Percentiles rank a stretch among this genome's conserved stretches.
These are phyloP conservation scores for Synergus japonicus DNA, from an alignment of 2,888 invertebrate species.

Conservation along the genomic window DNA sequence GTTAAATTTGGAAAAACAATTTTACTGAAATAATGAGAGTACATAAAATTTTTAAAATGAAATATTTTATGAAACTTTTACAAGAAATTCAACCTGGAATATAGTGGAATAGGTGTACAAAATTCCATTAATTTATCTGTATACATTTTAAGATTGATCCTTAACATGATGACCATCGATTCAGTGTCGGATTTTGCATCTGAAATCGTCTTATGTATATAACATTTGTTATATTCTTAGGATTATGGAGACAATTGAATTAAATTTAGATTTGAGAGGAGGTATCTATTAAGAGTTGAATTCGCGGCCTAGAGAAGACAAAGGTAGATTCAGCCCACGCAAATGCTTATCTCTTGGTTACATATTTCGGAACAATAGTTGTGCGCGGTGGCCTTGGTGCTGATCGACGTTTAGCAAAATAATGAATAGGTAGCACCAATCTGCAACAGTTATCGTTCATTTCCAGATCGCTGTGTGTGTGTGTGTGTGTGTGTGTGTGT, in stretches of 20 bases:
- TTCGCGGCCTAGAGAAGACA: slow-evolving; percentile 20
- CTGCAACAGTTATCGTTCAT: slow-evolving; percentile 58
- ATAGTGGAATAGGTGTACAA: too few relatives aligned
- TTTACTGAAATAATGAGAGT: too few relatives aligned
- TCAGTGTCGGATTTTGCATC: too few relatives aligned
- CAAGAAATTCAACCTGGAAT: too few relatives aligned
- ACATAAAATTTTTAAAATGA: too few relatives aligned
- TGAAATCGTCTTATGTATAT: too few relatives aligned
- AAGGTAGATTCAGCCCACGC: slow-evolving; percentile 30
- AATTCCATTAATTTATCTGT: too few relatives aligned
- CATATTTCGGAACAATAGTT: slow-evolving; percentile 53
- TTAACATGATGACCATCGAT: too few relatives aligned
- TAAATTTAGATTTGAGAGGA: neutral
- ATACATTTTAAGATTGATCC: too few relatives aligned
- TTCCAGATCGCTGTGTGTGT: slow-evolving; percentile 52
- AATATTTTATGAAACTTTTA: too few relatives aligned
- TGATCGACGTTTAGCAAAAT: slow-evolving; percentile 64
- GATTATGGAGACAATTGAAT: neutral
- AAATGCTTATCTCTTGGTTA: slow-evolving; percentile 36
- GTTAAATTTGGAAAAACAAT: too few relatives aligned
- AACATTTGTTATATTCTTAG: too few relatives aligned
- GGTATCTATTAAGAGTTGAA: neutral
- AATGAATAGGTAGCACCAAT: slow-evolving; percentile 66
- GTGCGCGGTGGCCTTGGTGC: slow-evolving; percentile 56
- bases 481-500: slow-evolving; percentile 66